Percentiles rank a stretch among this genome's conserved stretches.
These are phyloP conservation scores for Panthera tigris DNA, from an alignment of 2,113 vertebrate genomes.

Conservation along the genomic window DNA sequence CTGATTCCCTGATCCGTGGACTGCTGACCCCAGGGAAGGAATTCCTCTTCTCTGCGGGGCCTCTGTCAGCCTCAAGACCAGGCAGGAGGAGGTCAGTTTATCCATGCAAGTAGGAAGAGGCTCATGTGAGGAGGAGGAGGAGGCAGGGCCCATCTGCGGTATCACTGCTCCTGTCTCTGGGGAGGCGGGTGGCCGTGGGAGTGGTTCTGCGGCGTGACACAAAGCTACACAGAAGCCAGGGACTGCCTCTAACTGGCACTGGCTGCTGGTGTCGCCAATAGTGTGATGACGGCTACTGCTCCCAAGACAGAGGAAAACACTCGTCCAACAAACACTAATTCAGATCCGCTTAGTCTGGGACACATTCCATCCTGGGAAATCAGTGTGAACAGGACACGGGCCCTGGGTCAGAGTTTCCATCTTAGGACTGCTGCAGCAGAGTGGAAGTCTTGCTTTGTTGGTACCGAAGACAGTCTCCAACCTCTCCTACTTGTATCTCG, in stretches of 20 bases:
- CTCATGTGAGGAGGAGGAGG: not conserved
- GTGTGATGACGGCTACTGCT: not conserved
- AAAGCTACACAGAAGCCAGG: not conserved
- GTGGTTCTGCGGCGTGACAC: not conserved
- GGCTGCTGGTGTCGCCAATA: not conserved
- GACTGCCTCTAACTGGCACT: not conserved
- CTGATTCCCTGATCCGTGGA: too few relatives aligned
- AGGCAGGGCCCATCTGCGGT: not conserved
- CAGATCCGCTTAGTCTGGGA: not conserved
- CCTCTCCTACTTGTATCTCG: not conserved
- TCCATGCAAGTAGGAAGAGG: not conserved
- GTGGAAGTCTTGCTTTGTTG: not conserved
- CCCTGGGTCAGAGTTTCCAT: not conserved
- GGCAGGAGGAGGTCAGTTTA: not conserved
- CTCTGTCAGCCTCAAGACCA: not conserved
- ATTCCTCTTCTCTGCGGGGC: not conserved
- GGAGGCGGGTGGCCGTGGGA: not conserved
- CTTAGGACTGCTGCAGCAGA: not conserved
- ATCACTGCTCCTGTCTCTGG: too few relatives aligned
- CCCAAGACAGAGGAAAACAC: not conserved
- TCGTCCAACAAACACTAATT: not conserved
- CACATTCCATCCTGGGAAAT: not conserved
- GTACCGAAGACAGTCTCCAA: fast-evolving
- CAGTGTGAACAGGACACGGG: not conserved
- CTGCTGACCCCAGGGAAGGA: not conserved